Base-by-base conservation (phyloP, 2,797 vertebrate genomes). In the Diglossa cyanea region DNA sequence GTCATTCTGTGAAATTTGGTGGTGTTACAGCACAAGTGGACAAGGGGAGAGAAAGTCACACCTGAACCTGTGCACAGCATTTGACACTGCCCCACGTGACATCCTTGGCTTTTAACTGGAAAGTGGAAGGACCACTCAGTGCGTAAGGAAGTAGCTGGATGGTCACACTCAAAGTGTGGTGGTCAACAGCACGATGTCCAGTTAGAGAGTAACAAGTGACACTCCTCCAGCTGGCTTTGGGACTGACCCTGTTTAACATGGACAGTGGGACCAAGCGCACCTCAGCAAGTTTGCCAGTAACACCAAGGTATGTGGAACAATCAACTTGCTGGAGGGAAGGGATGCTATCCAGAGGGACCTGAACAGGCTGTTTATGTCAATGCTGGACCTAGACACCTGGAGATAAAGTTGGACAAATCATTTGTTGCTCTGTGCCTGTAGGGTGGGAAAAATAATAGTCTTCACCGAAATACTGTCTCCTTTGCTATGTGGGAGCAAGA, bases 191-290 rank as follows among this genome's bases (percentile, higher is more conserved):
- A 26, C 1, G 0, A 19, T n/a, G 44, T 51, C 7, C 23, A 37
- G 0, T 1, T 75, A 28, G 45, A 67, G 28, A 75, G 28, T 2
- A 4, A 31, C 21, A 26, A 23, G 18, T 35, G 45, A 23, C 40
- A 30, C 31, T 60, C 11, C 76, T 60, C 20, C 31, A 39, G 39
- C 0, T 53, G 30, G 20, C 14, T 47, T 47, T 60, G 68, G 61
- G 17, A 47, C 17, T 7, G 17, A 10, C 17, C 13, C 30, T 60
- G 17, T 53, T 60, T 47, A 45, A 40, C 39, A 21, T 1, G 25
- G n/a, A 11, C 33, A 23, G 8, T 5, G 30, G 39, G 11, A 72
- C 25, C 17, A 21, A 66, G 39, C 3, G 5, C 21, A 58, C 14
- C 26, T 26, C 44, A 66, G 53, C 31, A 65, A 50, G 53, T 37